Percentiles rank a stretch among this genome's conserved stretches.
phyloP scores from a whole-genome alignment of 2,888 invertebrate species.

The Synergus gifuensis region DNA sequence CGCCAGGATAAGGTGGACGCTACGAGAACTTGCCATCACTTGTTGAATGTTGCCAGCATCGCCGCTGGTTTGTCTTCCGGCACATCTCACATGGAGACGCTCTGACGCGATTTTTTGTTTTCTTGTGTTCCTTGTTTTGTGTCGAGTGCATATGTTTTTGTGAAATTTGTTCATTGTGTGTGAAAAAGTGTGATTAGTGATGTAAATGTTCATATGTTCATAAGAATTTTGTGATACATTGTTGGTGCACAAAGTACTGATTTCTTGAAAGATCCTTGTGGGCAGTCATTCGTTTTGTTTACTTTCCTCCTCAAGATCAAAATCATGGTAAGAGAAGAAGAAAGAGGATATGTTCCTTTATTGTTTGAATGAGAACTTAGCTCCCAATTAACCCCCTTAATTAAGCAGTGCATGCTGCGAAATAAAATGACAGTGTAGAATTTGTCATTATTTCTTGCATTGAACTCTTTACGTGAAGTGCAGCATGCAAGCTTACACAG shows the following conservation, averaged over 20 bases:
- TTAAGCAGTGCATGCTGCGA: slow-evolving; percentile 21
- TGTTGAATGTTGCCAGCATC: slow-evolving; percentile 27
- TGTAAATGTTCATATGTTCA: neutral
- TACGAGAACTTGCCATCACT: slow-evolving; percentile 28
- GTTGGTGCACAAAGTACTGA: neutral
- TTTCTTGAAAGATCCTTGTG: slow-evolving; percentile 8
- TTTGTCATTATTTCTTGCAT: slow-evolving; percentile 23
- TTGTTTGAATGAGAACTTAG: slow-evolving; percentile 16
- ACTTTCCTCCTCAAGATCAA: neutral
- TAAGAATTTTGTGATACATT: slow-evolving; percentile 2
- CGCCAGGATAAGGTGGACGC: neutral
- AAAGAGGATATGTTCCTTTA: neutral
- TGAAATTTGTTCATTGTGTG: neutral
- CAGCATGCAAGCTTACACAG: neutral
- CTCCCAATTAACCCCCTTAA: slow-evolving; percentile 16
- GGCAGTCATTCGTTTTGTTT: slow-evolving; percentile 34
- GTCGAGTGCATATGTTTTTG: neutral
- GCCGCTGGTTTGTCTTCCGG: slow-evolving; percentile 28
- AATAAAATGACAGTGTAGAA: slow-evolving; percentile 6
- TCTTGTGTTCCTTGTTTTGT: neutral
- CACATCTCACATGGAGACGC: slow-evolving; percentile 28
- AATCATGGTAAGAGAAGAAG: slow-evolving; percentile 31
- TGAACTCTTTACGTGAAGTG: slow-evolving; percentile 1
- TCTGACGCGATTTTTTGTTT: slow-evolving; percentile 32
- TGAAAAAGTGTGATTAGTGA: slow-evolving; percentile 13